A percentile compares a stretch with the other conserved stretches of the same genome.
Evolutionary conservation across 2,113 vertebrate species (phyloP).

Genomic region (human (Homo sapiens)): GRCh38 chr11:122256001-122256500

Average conservation of each 20-base stretch:
- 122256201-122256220: background rate
- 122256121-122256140: background rate
- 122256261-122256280: background rate
- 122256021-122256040: background rate
- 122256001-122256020: background rate
- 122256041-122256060: background rate
- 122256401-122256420: too few species aligned
- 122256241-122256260: background rate
- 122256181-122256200: background rate
- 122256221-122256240: background rate
- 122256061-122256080: background rate
- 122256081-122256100: background rate
- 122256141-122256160: background rate
- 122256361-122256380: too few species aligned
- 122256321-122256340: too few species aligned
- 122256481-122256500: too few species aligned
- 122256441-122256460: too few species aligned
- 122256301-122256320: too few species aligned
- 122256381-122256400: too few species aligned
- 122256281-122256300: too few species aligned
- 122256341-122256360: too few species aligned
- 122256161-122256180: background rate
- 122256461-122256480: too few species aligned
- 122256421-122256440: too few species aligned
- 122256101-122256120: background rate